These are phyloP conservation scores for Myopa tessellatipennis DNA, from an alignment of 2,888 invertebrate species.

Conservation along the genomic window DNA sequence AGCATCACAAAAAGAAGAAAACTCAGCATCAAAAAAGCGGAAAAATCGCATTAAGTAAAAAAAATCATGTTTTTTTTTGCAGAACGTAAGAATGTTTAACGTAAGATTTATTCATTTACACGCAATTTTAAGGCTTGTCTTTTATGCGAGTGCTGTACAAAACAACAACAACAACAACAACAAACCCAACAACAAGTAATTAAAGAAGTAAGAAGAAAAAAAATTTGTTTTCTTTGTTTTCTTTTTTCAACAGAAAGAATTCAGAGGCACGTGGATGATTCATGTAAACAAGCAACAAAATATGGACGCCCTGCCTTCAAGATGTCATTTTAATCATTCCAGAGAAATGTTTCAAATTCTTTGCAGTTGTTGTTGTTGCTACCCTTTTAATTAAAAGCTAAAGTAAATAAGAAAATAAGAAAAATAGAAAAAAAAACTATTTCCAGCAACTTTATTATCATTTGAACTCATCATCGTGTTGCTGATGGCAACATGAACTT, in stretches of 20 bases:
- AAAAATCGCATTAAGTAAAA: too few species aligned
- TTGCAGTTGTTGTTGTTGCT: too few species aligned
- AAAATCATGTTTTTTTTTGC: not conserved
- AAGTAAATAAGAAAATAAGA: not conserved
- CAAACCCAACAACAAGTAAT: too few species aligned
- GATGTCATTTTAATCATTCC: too few species aligned
- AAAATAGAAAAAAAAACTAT: not conserved
- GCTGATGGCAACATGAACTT: not conserved
- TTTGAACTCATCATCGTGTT: not conserved
- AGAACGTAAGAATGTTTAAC: not conserved
- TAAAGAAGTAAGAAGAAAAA: too few species aligned
- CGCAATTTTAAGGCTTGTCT: not conserved
- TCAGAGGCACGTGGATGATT: not conserved
- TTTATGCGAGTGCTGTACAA: not conserved
- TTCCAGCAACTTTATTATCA: not conserved
- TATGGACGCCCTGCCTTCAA: too few species aligned
- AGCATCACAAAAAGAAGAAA: too few species aligned
- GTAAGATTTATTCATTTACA: not conserved
- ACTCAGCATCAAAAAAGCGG: too few species aligned
- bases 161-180: not conserved
- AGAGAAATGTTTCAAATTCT: too few species aligned
- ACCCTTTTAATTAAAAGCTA: too few species aligned
- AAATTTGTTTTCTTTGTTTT: not conserved
- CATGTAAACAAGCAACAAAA: too few species aligned
- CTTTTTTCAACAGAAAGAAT: not conserved